Evolutionary conservation across 2,113 vertebrate species (phyloP).

Genomic region (Oryzias curvinotus): DNA sequence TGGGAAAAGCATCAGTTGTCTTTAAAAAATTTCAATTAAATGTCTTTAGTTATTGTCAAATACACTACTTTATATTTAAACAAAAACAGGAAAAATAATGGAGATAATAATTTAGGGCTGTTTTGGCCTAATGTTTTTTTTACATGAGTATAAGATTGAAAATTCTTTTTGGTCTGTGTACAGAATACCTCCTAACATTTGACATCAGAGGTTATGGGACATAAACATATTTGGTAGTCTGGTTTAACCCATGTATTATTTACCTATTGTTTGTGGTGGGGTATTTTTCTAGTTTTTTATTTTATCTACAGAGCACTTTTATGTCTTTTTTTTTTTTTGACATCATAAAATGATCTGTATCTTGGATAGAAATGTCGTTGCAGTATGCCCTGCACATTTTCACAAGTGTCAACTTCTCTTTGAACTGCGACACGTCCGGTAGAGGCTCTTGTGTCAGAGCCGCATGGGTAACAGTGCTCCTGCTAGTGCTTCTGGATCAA

Average conservation of each 20-base stretch:
- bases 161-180: neutral
- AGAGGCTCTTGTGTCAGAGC: slow-evolving; percentile 17
- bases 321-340: no score
- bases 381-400: slow-evolving; percentile 15
- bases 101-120: no score
- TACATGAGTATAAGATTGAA: neutral
- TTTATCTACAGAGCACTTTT: no score
- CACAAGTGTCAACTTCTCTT: slow-evolving; percentile 27
- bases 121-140: no score
- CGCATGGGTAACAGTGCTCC: slow-evolving; percentile 46
- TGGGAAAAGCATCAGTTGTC: neutral
- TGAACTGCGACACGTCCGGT: slow-evolving; percentile 10
- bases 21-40: no score
- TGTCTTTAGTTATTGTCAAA: no score
- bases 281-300: no score
- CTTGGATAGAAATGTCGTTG: neutral
- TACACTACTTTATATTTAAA: neutral
- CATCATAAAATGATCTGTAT: neutral
- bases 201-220: no score
- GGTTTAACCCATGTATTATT: neutral
- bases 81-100: neutral
- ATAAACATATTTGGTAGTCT: no score
- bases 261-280: neutral
- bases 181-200: no score
- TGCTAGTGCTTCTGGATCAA: slow-evolving; percentile 33